Percentiles rank a stretch among this genome's conserved stretches.
Evolutionary conservation across 2,113 vertebrate genomes (phyloP).

Genomic region (Anas platyrhynchos): DNA sequence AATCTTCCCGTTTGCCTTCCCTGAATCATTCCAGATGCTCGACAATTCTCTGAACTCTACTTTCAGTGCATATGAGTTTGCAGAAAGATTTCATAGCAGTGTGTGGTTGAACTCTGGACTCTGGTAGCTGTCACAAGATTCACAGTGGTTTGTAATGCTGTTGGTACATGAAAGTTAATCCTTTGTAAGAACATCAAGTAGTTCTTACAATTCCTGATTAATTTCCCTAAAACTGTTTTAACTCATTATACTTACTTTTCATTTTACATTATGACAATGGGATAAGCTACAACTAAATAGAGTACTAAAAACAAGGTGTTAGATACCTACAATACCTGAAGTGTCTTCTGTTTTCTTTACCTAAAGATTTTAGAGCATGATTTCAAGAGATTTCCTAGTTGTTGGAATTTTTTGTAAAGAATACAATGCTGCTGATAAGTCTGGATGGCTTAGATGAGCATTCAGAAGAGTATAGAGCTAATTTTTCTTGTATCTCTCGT

Average conservation of each 20-base stretch:
- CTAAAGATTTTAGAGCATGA: slow-evolving; percentile 66
- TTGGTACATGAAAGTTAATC: not conserved
- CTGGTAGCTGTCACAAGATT: too few relatives aligned
- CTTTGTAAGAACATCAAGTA: not conserved
- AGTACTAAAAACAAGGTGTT: not conserved
- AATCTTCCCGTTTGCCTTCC: not conserved
- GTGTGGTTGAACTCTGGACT: too few relatives aligned
- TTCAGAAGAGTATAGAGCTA: slow-evolving; percentile 64
- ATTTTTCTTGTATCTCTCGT: slow-evolving; percentile 71
- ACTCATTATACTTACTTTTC: too few relatives aligned
- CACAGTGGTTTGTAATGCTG: too few relatives aligned
- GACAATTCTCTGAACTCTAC: not conserved
- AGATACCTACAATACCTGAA: not conserved
- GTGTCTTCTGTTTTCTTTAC: not conserved
- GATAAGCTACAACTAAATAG: not conserved
- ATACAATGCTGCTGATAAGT: slow-evolving; percentile 61
- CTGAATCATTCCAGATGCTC: too few relatives aligned
- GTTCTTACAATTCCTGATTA: not conserved
- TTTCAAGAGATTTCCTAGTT: slow-evolving; percentile 71
- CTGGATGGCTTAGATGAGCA: slow-evolving; percentile 76
- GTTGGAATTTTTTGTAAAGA: slow-evolving; percentile 54
- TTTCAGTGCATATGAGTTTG: not conserved
- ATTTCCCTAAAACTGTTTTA: not conserved
- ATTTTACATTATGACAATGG: not conserved
- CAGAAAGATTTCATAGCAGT: not conserved